Evolutionary conservation across 1,140 invertebrate genomes (phyloP), one percentile per base, ranked within the genome.

Genomic region (Rhynchophorus ferrugineus): DNA sequence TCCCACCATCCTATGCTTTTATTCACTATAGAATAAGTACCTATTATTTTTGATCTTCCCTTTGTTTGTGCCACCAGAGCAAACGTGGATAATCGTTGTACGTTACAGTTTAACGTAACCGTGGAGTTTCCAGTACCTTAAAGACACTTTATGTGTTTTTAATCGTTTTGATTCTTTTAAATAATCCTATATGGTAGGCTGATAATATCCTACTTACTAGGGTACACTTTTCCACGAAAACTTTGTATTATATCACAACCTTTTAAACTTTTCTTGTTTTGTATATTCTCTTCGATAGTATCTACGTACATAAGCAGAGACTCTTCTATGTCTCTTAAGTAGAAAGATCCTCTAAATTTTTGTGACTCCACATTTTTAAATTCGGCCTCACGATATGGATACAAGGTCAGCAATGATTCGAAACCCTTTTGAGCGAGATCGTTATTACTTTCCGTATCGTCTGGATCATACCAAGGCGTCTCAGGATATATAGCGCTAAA

Each of bases 221-320:
- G 5, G 11, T 29, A 29, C 5, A 6, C 5, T 50, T 85, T 79
- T 56, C 90, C 91, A 89, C 91, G 94, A 89, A 96, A 94, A 50
- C 82, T 78, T 1, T 78, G 73, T 0, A 90, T 85, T 55, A 96
- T 81, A 37, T 82, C 72, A 6, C 74, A 74, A 8, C 79, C 79
- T 57, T 76, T 76, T 9, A 72, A 69, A 1, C 71, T 73, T 2
- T 73, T 70, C 14, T 84, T 75, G 14, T 54, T 29, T n/a, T 44
- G 33, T 21, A 95, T 71, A 7, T 94, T 95, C 0, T 48, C 45
- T 34, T 21, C 19, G 8, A 98, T 73, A 0, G 91, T 91, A 13
- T 90, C 75, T 0, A 91, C 88, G 68, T 97, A 98, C 8, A 98
- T 78, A 0, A 97, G 74, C 8, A 98, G 89, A 0, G 87, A 87